Base-by-base conservation (phyloP, 2,888 invertebrate genomes). In the Epistrophella euchroma region DNA sequence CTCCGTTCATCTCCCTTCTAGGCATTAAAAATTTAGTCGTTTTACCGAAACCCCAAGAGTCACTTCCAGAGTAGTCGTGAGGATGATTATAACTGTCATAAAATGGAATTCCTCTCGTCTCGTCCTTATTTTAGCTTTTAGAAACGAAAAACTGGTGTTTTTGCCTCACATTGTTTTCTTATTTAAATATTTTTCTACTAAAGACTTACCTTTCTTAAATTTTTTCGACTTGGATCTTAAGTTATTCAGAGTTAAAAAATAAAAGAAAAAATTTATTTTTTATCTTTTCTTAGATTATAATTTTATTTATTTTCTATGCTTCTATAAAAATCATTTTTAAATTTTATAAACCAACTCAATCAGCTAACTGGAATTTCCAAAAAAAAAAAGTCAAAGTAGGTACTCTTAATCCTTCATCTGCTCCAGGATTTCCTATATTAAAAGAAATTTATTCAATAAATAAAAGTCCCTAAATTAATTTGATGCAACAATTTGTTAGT, bases 361-460 rank as follows among this genome's bases (percentile, higher is more conserved):
- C 62, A 43, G 22, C 37, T 43, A 28, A 43, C 28, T 43, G 43
- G 62, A 45, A 62, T 62, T 28, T 62, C 43, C 62, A 43, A 28
- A 40, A 43, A 45, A 3, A 10, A 7, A 43, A 43, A 60, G 1
- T n/a, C n/a, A n/a, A n/a, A n/a, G n/a, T n/a, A n/a, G n/a, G n/a
- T 4, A 40, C 9, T 45, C 2, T 19, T 19, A 7, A 19, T 47
- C 9, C 10, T 47, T 66, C 25, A 66, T 47, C 66, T 66, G 35
- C 66, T 66, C 66, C 66, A 66, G 32, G 66, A 66, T 66, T 66
- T 66, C 66, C 66, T 66, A 66, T 19, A 66, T 19, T 4, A 66
- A 35, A 13, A 47, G 0, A 47, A 66, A 35, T 47, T 45, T 22
- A 2, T 28, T 58, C 15, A 17, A 28, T 17, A 11, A 62, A 45